These are phyloP conservation scores for Drosophila kuntzei DNA, from an alignment of 2,888 invertebrate genomes.

Conservation along the genomic window DNA sequence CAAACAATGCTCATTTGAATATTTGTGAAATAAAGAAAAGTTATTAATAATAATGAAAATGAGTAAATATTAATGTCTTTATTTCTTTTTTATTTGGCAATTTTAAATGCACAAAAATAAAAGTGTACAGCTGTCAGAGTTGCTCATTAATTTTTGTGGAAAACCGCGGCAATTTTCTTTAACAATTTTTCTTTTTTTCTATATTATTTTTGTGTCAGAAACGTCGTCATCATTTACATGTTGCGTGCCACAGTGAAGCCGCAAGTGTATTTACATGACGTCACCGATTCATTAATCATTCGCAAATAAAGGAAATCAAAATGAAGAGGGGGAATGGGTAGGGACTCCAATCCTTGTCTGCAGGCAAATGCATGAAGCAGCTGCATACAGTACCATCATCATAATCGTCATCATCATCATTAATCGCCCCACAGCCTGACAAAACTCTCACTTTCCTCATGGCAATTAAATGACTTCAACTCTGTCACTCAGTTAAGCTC, in stretches of 20 bases:
- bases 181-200: conserved; percentile 14
- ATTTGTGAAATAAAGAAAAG: conserved; percentile 25
- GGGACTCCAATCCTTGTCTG: conserved; percentile 1
- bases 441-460: conserved; percentile 58
- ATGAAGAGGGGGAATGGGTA: not conserved
- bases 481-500: conserved; percentile 29
- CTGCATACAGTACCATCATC: not conserved
- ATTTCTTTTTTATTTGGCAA: too few species aligned
- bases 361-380: not conserved
- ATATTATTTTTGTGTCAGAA: conserved; percentile 12
- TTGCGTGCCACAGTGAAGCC: conserved; percentile 34
- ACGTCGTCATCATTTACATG: conserved; percentile 50
- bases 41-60: conserved; percentile 51
- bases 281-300: conserved; percentile 61
- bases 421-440: conserved; percentile 25
- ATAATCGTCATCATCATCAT: conserved; percentile 31
- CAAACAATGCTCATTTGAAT: conserved; percentile 30
- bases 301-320: conserved; percentile 36
- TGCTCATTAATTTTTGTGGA: conserved; percentile 43
- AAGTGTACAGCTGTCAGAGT: conserved; percentile 29
- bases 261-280: conserved; percentile 57
- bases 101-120: conserved; percentile 16
- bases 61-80: conserved; percentile 9
- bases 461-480: conserved; percentile 53
- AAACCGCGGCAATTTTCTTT: conserved; percentile 18